A percentile compares a stretch with the other conserved stretches of the same genome.
These are phyloP conservation scores for Sussaba pulchella DNA, from an alignment of 2,888 invertebrate species.

Conservation along the genomic window DNA sequence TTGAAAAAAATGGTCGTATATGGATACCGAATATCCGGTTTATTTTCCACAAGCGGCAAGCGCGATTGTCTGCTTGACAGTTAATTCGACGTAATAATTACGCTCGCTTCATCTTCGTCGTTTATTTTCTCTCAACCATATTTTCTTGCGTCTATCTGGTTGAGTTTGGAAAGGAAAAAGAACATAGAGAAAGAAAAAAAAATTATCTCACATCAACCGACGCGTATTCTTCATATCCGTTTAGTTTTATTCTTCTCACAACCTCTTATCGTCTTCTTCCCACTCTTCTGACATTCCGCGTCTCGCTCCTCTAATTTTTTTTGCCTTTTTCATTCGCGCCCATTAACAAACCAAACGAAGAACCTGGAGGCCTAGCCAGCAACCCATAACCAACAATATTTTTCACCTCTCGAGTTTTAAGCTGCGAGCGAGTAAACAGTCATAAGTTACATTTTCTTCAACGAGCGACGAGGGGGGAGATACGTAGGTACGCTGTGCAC, in stretches of 20 bases:
- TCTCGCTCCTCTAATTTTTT: constrained; percentile 31
- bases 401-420: constrained; percentile 58
- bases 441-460: constrained; percentile 47
- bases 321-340: constrained; percentile 3
- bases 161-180: neutral
- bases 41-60: constrained; percentile 32
- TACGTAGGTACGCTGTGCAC: neutral
- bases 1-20: constrained; percentile 10
- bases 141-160: constrained; percentile 8
- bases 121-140: constrained; percentile 1
- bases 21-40: constrained; percentile 48
- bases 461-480: no score
- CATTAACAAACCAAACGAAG: neutral
- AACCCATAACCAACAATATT: constrained; percentile 29
- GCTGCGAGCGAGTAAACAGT: constrained; percentile 57
- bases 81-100: constrained; percentile 41
- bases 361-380: neutral
- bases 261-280: constrained; percentile 58
- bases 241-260: constrained; percentile 64
- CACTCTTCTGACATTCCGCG: constrained; percentile 44
- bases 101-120: constrained; percentile 24
- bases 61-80: neutral
- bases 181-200: constrained; percentile 9
- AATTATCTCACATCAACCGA: constrained; percentile 56
- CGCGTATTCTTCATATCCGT: constrained; percentile 61